Base-by-base conservation (phyloP, 2,113 vertebrate genomes). In the Haliaeetus leucogaster region DNA sequence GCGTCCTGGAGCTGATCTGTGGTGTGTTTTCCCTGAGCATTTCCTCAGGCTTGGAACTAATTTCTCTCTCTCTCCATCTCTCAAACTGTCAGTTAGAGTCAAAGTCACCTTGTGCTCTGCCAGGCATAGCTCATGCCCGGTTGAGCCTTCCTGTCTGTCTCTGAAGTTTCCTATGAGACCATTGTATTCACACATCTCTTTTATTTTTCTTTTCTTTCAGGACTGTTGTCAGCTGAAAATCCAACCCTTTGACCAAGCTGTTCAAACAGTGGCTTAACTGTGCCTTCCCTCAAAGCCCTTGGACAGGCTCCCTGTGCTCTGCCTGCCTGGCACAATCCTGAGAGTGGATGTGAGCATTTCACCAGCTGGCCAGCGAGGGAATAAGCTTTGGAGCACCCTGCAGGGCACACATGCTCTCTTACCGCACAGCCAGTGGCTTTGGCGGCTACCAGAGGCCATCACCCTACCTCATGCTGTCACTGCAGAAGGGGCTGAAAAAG, bases 221-320 rank as follows among this genome's bases (percentile, higher is more conserved):
- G 65, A 78, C 91, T 94, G 63, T 95, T 95, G 97, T 97, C 96
- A 96, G 95, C 85, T 97, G 92, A 96, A 97, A 97, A 96, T 97
- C 93, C 96, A 96, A 79, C 93, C 94, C 86, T 93, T 96, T 97
- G 91, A 97, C 95, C 95, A 97, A 96, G 86, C 96, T 97, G 92
- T 97, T 86, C 96, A 97, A 97, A 97, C 95, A 97, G 83, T 55
- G 97, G 96, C 96, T 97, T 97, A 97, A 96, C 96, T 97, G 97
- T 97, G 90, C 97, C 90, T 97, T 94, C 82, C 83, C 93, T 76
- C 74, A 96, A 97, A 97, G 97, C 96, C 32, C 82, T 97, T 97
- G 97, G 97, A 96, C 68, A 48, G 95, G 87, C 82, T 97, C 96
- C 90, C 93, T 95, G 82, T 93, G 83, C 91, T 91, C 74, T 94